Conservation (phyloP, 2,888 invertebrate genomes). For the Drosophila subquinaria region DNA sequence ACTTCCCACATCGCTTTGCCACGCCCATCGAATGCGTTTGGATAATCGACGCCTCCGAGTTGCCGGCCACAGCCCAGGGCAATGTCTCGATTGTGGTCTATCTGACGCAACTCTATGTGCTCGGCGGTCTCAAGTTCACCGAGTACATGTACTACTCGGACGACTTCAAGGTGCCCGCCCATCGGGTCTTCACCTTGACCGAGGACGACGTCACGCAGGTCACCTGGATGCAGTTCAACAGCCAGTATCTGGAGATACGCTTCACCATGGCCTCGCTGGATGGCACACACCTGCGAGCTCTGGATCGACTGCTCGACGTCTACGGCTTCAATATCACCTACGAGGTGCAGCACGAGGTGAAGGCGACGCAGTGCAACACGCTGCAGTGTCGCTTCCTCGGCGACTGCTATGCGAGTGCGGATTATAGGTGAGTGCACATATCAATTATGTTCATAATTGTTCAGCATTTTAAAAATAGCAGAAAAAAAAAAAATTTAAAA, state of each 20-base stretch:
- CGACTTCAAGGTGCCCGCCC: slow-evolving; percentile 89
- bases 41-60: slow-evolving; percentile 92
- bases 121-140: slow-evolving; percentile 91
- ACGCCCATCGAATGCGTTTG: slow-evolving; percentile 94
- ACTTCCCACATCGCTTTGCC: slow-evolving; percentile 92
- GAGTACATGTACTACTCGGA: slow-evolving; percentile 92
- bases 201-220: slow-evolving; percentile 91
- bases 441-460: neutral
- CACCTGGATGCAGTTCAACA: slow-evolving; percentile 88
- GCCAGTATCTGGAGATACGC: slow-evolving; percentile 92
- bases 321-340: slow-evolving; percentile 97
- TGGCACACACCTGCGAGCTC: slow-evolving; percentile 93
- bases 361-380: slow-evolving; percentile 90
- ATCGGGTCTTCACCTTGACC: slow-evolving; percentile 89
- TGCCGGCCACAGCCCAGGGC: slow-evolving; percentile 84
- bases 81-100: slow-evolving; percentile 93
- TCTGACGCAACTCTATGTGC: slow-evolving; percentile 94
- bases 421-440: slow-evolving; percentile 89
- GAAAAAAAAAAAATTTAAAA: too few relatives aligned
- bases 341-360: slow-evolving; percentile 89
- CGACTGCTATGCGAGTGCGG: slow-evolving; percentile 90
- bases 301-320: slow-evolving; percentile 92
- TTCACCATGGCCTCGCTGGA: slow-evolving; percentile 90
- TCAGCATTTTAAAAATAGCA: too few relatives aligned
- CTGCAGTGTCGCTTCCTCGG: slow-evolving; percentile 94